Conservation (phyloP, 2,888 invertebrate genomes). For the Polymixis lichenea region DNA sequence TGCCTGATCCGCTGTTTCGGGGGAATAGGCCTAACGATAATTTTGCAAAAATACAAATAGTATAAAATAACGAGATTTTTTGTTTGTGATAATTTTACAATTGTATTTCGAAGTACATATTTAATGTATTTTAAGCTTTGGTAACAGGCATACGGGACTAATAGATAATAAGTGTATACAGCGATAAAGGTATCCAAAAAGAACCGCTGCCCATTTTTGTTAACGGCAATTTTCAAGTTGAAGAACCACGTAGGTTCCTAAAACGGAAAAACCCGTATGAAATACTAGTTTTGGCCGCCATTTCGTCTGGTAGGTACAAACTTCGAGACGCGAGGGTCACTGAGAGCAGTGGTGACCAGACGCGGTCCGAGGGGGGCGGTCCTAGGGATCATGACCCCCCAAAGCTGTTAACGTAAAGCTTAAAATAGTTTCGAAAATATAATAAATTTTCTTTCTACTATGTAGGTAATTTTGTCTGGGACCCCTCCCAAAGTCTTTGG, state of each 20-base stretch:
- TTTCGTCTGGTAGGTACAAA: background rate
- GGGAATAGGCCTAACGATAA: background rate
- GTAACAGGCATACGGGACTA: background rate
- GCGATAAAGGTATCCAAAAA: background rate
- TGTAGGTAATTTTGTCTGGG: too few relatives aligned
- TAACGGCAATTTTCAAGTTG: background rate
- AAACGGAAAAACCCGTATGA: background rate
- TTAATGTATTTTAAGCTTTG: background rate
- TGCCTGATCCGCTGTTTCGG: background rate
- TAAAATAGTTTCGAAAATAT: too few relatives aligned
- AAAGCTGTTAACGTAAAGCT: too few relatives aligned
- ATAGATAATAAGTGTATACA: background rate
- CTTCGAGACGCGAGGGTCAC: background rate
- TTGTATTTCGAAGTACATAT: background rate
- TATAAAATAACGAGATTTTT: background rate
- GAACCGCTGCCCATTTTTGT: background rate
- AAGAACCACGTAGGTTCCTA: background rate
- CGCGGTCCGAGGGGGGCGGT: too few relatives aligned
- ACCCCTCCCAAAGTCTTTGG: too few relatives aligned
- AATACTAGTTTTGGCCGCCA: background rate
- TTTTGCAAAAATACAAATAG: background rate
- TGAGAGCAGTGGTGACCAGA: too few relatives aligned
- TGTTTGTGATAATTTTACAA: background rate
- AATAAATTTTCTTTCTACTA: too few relatives aligned
- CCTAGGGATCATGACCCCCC: too few relatives aligned